Percentiles rank a stretch among this genome's conserved stretches.
Evolutionary conservation across 2,113 vertebrate genomes (phyloP).

Genomic region (Melozone crissalis): DNA sequence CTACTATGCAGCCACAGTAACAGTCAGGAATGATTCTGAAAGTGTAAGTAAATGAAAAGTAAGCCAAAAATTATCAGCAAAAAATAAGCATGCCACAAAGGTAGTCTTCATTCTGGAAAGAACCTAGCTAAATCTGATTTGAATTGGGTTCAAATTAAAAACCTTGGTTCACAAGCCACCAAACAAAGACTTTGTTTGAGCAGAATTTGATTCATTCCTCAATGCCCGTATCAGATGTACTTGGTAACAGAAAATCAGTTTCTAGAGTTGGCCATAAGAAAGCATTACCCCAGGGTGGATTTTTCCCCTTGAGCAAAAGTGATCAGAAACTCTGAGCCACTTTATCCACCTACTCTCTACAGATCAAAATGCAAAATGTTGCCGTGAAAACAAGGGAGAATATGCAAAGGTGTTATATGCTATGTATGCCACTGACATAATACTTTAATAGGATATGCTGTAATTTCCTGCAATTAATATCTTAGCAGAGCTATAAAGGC

Average conservation of each 20-base stretch:
- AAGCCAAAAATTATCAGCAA: not conserved
- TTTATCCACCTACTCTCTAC: constrained; percentile 47
- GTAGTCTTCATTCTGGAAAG: not conserved
- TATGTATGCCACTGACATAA: constrained; percentile 75
- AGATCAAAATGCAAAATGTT: constrained; percentile 60
- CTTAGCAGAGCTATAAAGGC: constrained; percentile 67
- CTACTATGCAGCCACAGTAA: not conserved
- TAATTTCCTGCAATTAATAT: constrained; percentile 83
- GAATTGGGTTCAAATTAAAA: not conserved
- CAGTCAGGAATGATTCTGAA: not conserved
- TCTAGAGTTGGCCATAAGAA: not conserved
- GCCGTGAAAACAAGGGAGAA: constrained; percentile 66
- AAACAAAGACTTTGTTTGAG: not conserved
- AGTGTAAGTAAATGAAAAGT: not conserved
- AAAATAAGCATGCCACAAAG: not conserved
- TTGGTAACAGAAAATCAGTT: not conserved
- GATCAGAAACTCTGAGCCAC: constrained; percentile 42
- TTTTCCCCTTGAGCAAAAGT: constrained; percentile 10
- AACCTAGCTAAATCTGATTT: not conserved
- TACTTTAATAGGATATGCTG: constrained; percentile 77
- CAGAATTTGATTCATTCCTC: not conserved
- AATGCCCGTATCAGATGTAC: not conserved
- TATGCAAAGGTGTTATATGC: constrained; percentile 71
- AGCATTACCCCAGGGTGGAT: not conserved
- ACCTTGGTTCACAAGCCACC: not conserved